phyloP scores from a whole-genome alignment of 2,888 invertebrate species.

The Odiellus spinosus region DNA sequence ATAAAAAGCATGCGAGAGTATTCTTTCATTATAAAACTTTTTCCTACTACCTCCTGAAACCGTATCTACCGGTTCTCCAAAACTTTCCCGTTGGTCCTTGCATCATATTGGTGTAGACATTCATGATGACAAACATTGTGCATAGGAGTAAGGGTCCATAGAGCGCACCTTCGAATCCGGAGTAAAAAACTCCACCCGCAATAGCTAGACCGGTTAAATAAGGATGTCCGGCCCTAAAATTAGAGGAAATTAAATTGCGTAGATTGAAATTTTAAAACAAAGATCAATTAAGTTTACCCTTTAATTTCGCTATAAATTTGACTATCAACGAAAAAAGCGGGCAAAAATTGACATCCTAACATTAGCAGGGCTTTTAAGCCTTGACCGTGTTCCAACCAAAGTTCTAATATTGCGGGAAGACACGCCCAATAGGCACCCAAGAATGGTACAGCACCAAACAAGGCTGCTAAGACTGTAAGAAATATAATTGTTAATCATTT shows the following conservation, averaged over 20 bases:
- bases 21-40: too few relatives aligned
- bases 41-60: too few relatives aligned
- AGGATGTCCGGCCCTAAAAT: constrained; percentile 74
- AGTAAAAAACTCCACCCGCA: constrained; percentile 92
- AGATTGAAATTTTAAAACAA: constrained; percentile 4
- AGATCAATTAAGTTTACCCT: constrained; percentile 44
- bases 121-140: constrained; percentile 79
- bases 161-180: constrained; percentile 92
- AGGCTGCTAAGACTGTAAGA: constrained; percentile 57
- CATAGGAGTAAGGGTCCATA: constrained; percentile 89
- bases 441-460: constrained; percentile 89
- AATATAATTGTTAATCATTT: too few relatives aligned
- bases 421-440: constrained; percentile 91
- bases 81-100: constrained; percentile 14
- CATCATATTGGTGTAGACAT: constrained; percentile 39
- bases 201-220: constrained; percentile 92
- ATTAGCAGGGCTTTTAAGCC: constrained; percentile 64
- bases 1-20: too few relatives aligned
- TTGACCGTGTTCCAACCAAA: constrained; percentile 81
- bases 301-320: constrained; percentile 95
- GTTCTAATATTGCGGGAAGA: constrained; percentile 79
- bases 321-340: constrained; percentile 80
- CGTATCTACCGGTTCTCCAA: too few relatives aligned
- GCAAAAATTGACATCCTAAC: constrained; percentile 68
- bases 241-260: constrained; percentile 1